phyloP scores from a whole-genome alignment of 2,797 vertebrate species.

The Sarcoramphus papa region DNA sequence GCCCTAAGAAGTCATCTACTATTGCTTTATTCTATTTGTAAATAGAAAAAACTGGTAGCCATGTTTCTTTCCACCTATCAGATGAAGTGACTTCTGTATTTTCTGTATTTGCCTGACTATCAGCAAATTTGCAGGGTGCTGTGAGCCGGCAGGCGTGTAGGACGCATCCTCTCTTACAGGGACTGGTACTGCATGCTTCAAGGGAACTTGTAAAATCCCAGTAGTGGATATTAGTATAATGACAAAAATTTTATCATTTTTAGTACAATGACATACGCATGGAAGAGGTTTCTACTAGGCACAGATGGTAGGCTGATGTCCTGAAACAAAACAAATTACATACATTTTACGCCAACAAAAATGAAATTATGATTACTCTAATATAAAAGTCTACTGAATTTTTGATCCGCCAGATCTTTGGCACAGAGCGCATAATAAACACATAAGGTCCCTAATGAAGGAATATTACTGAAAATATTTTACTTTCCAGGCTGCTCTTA shows the following conservation, averaged over 20 bases:
- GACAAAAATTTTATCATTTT: neutral
- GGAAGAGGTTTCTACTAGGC: neutral
- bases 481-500: neutral
- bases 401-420: neutral
- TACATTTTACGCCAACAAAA: neutral
- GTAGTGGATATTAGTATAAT: neutral
- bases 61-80: neutral
- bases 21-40: neutral
- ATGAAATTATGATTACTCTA: neutral
- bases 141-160: neutral
- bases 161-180: neutral
- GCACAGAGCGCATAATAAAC: neutral
- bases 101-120: neutral
- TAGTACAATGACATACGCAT: neutral
- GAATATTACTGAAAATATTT: neutral
- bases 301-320: neutral
- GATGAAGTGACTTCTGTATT: neutral
- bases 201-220: neutral
- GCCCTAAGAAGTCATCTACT: neutral
- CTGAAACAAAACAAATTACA: neutral
- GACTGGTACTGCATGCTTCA: neutral
- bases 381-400: neutral
- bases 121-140: neutral
- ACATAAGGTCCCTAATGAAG: neutral
- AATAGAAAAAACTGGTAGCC: accelerated